Conservation (phyloP, 2,888 invertebrate species). For the Itoplectis maculator region DNA sequence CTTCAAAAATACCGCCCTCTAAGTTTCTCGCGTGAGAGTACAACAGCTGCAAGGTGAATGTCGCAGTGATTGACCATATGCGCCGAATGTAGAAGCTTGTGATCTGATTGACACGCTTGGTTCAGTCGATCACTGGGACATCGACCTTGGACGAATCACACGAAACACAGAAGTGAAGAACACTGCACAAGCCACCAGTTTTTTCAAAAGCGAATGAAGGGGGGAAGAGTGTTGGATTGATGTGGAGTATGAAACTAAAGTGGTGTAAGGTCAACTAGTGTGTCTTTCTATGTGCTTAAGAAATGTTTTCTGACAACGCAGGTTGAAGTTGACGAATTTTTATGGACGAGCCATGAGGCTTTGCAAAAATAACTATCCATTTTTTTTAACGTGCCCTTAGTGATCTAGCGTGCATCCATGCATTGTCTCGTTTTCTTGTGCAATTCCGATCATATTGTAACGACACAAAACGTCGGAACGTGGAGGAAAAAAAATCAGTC, state of each 20-base stretch:
- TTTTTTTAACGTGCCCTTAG: background rate
- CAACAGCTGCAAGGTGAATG: slow-evolving; percentile 41
- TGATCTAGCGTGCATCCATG: slow-evolving; percentile 5
- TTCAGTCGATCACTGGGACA: background rate
- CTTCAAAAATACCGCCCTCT: slow-evolving; percentile 84
- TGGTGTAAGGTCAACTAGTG: background rate
- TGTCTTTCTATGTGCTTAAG: background rate
- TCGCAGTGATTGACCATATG: slow-evolving; percentile 5
- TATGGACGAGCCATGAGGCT: background rate
- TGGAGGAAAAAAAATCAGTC: background rate
- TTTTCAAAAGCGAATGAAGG: slow-evolving; percentile 15
- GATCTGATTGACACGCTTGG: background rate
- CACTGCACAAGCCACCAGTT: slow-evolving; percentile 27
- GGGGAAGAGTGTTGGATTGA: slow-evolving; percentile 8
- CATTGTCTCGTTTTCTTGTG: background rate
- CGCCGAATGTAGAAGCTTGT: background rate
- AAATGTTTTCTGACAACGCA: background rate
- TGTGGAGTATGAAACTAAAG: background rate
- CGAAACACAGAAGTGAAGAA: slow-evolving; percentile 35
- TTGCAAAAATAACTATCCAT: background rate
- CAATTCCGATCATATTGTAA: background rate
- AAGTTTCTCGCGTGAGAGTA: slow-evolving; percentile 65
- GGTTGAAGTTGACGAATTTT: background rate
- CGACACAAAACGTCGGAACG: too few species aligned
- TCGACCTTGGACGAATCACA: slow-evolving; percentile 23